Conservation (phyloP, 2,797 vertebrate species). For the Sarcoramphus papa region DNA sequence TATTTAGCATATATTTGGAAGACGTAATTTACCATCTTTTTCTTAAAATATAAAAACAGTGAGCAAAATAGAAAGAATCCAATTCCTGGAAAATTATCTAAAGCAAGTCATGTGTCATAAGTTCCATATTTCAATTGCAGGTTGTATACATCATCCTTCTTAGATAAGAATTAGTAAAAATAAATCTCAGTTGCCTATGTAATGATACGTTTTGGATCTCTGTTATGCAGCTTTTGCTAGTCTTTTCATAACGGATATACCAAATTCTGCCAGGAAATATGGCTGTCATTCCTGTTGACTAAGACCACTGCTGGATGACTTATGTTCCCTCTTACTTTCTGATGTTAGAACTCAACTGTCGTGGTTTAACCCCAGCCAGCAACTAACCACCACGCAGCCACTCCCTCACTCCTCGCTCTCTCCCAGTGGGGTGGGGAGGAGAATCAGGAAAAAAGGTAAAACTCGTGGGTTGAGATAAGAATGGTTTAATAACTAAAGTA, state of each 20-base stretch:
- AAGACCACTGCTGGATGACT: background rate
- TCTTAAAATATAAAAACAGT: background rate
- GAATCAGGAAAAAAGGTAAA: too few species aligned
- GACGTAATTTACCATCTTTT: background rate
- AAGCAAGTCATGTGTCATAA: background rate
- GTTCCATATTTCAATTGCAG: background rate
- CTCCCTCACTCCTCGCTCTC: too few species aligned
- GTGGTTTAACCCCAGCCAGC: too few species aligned
- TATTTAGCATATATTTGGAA: background rate
- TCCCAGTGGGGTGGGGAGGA: too few species aligned
- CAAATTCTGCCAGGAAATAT: background rate
- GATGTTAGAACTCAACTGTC: background rate
- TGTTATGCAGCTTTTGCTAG: background rate
- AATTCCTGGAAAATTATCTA: background rate
- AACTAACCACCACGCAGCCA: too few species aligned
- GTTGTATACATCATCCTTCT: background rate
- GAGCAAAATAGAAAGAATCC: background rate
- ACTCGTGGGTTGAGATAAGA: too few species aligned
- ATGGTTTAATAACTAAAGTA: too few species aligned
- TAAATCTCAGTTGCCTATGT: background rate
- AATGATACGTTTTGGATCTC: background rate
- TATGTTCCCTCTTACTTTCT: background rate
- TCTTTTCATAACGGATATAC: background rate
- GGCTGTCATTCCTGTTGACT: background rate
- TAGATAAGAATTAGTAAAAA: background rate